Evolutionary conservation across 2,888 invertebrate genomes (phyloP).

Genomic region (Blastobasis adustella): DNA sequence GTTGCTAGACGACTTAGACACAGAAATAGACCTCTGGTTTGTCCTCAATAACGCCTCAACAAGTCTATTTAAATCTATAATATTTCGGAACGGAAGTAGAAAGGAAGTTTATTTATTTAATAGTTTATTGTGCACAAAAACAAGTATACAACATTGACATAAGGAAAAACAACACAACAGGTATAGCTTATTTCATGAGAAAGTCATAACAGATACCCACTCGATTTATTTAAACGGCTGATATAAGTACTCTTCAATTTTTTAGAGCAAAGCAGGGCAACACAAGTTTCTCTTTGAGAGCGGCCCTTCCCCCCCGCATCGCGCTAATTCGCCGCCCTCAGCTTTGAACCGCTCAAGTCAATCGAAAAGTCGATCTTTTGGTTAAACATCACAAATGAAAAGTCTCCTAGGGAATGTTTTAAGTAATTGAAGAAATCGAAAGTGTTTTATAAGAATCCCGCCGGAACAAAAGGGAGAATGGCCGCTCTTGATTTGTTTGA

Average conservation of each 20-base stretch:
- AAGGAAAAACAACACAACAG: no score
- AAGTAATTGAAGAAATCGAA: slow-evolving; percentile 67
- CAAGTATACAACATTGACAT: no score
- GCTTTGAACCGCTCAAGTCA: slow-evolving; percentile 70
- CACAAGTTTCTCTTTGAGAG: slow-evolving; percentile 61
- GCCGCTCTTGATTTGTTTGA: slow-evolving; percentile 30
- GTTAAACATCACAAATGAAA: slow-evolving; percentile 72
- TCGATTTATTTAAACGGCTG: not conserved
- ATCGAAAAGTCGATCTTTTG: slow-evolving; percentile 70
- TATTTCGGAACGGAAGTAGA: no score
- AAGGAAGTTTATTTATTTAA: no score
- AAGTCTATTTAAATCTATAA: no score
- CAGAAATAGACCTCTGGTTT: no score
- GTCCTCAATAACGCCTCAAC: no score
- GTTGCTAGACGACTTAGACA: no score
- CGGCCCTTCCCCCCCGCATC: slow-evolving; percentile 56
- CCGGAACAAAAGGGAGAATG: slow-evolving; percentile 40
- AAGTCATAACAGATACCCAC: no score
- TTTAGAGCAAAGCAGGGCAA: slow-evolving; percentile 61
- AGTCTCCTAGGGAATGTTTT: slow-evolving; percentile 63
- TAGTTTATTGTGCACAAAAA: no score
- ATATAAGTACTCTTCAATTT: slow-evolving; percentile 18
- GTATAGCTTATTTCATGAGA: no score
- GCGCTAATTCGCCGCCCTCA: slow-evolving; percentile 61
- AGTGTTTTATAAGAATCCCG: slow-evolving; percentile 59